Base-by-base conservation (phyloP, 2,797 vertebrate species). In the Aselliscus stoliczkanus region DNA sequence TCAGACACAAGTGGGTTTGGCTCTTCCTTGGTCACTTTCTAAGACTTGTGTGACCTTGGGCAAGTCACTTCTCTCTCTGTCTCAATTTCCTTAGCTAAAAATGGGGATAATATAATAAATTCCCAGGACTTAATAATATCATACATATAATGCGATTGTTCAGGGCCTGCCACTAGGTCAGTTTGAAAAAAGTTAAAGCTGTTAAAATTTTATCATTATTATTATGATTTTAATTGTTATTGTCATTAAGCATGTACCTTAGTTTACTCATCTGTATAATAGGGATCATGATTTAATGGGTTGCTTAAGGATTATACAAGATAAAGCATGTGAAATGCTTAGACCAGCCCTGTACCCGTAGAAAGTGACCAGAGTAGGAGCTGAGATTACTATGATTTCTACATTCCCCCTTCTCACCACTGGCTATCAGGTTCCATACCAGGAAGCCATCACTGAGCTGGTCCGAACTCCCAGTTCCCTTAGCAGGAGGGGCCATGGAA, bases 221-320 rank as follows among this genome's bases (percentile, higher is more conserved):
- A 72, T 69, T 42, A 93, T 80, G 62, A 88, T 79, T 90, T 79
- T 92, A 56, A 96, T 92, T 86, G 70, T 86, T 93, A 82, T 90
- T 85, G 80, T 29, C 23, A 88, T 34, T 81, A 90, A 64, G 4
- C 56, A 2, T 67, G 21, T 92, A 62, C 27, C 75, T 88, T 76
- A n/a, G 20, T 89, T 88, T 93, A 90, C 62, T 95, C 31, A 80
- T 89, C 42, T 94, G 17, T 81, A 95, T 93, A 93, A 90, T 4
- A 88, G 25, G 37, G 52, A 88, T 81, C 79, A 65, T 58, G 23
- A 84, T 95, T 95, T 81, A 88, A 50, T 47, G 56, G 47, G 37
- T 87, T 50, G 42, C 70, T 69, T 91, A 58, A 81, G 73, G 56
- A 92, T 58, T 81, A 64, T 52, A 81, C 56, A 70, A 60, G 79